Conservation (phyloP, 2,888 invertebrate species). For the Incurvaria masculella region DNA sequence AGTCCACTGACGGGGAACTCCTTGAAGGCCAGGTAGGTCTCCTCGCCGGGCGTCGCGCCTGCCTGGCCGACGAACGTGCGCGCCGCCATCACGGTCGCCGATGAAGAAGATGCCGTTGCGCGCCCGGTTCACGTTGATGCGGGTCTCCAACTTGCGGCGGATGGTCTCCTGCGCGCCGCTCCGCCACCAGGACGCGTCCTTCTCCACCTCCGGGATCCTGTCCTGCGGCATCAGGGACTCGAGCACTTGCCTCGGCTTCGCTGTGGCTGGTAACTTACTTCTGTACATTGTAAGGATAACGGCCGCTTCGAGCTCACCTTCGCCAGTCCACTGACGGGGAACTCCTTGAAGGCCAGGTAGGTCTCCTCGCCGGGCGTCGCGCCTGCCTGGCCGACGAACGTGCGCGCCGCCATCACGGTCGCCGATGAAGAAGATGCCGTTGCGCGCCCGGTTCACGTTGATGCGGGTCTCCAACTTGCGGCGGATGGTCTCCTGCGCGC, state of each 20-base stretch:
- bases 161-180: constrained; percentile 31
- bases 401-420: constrained; percentile 73
- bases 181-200: constrained; percentile 39
- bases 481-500: constrained; percentile 27
- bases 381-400: constrained; percentile 61
- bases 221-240: constrained; percentile 38
- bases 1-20: constrained; percentile 64
- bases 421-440: constrained; percentile 70
- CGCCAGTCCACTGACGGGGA: constrained; percentile 64
- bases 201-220: constrained; percentile 38
- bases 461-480: constrained; percentile 18
- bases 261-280: constrained; percentile 15
- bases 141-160: constrained; percentile 18
- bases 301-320: too few species aligned
- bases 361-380: constrained; percentile 60
- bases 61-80: constrained; percentile 66
- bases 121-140: constrained; percentile 43
- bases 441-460: constrained; percentile 58
- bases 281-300: too few species aligned
- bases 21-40: constrained; percentile 63
- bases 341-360: constrained; percentile 63
- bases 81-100: constrained; percentile 73
- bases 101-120: constrained; percentile 72
- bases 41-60: constrained; percentile 57
- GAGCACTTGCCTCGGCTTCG: constrained; percentile 35